These are phyloP conservation scores for Lasius fuliginosus DNA, from an alignment of 2,888 invertebrate species.

Conservation along the genomic window DNA sequence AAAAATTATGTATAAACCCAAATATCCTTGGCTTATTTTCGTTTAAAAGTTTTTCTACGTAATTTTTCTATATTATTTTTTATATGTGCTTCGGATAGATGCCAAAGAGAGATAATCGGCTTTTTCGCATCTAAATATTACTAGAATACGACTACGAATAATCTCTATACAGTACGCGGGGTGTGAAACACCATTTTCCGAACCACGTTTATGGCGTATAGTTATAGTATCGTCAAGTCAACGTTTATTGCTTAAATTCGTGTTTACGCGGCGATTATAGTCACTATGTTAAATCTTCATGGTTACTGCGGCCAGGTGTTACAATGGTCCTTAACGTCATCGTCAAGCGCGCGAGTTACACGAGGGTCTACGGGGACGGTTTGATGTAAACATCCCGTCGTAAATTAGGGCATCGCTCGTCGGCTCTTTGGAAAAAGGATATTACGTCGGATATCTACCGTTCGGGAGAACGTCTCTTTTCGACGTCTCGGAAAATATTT, in stretches of 20 bases:
- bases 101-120: background rate
- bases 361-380: background rate
- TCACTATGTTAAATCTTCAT: conserved; percentile 56
- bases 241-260: conserved; percentile 29
- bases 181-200: background rate
- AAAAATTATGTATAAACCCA: background rate
- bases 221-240: background rate
- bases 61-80: background rate
- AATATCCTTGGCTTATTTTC: background rate
- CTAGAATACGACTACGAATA: background rate
- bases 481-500: conserved; percentile 23
- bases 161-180: background rate
- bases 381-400: conserved; percentile 40
- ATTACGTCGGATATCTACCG: conserved; percentile 1
- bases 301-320: conserved; percentile 20
- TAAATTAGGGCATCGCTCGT: conserved; percentile 57
- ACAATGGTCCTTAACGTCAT: conserved; percentile 60
- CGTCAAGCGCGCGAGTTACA: conserved; percentile 42
- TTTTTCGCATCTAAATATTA: background rate
- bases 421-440: conserved; percentile 13
- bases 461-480: conserved; percentile 13
- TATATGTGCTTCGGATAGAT: background rate
- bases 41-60: background rate
- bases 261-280: conserved; percentile 50
- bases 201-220: conserved; percentile 4